Evolutionary conservation across 2,113 vertebrate genomes (phyloP).

Genomic region (Megaptera novaeangliae): DNA sequence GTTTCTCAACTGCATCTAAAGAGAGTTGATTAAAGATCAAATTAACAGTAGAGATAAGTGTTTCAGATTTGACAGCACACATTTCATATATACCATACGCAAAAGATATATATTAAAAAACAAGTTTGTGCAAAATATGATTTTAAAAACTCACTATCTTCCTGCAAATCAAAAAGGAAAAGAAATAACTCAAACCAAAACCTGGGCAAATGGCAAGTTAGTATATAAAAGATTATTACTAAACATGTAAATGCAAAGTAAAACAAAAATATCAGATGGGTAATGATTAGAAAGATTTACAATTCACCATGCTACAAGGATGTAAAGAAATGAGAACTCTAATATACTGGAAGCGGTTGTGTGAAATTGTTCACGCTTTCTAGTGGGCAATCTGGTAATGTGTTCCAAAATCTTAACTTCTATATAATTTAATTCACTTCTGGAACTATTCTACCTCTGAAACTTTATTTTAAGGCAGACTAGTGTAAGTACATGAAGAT

Average conservation of each 20-base stretch:
- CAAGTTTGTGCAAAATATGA: not conserved
- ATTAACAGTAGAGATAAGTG: not conserved
- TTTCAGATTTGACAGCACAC: not conserved
- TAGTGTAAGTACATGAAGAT: not conserved
- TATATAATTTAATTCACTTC: not conserved
- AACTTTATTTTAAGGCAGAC: conserved; percentile 17
- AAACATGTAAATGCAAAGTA: not conserved
- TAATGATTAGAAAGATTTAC: not conserved
- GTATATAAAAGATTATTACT: not conserved
- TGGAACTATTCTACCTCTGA: not conserved
- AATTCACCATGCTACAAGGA: not conserved
- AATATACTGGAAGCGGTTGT: not conserved
- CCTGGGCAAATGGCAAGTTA: not conserved
- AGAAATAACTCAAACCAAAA: not conserved
- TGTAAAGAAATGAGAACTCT: not conserved
- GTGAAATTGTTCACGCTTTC: conserved; percentile 14
- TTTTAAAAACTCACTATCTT: not conserved
- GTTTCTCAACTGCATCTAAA: not conserved
- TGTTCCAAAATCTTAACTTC: conserved; percentile 24
- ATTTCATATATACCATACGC: not conserved
- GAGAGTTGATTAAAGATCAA: not conserved
- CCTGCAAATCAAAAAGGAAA: not conserved
- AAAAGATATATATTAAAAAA: not conserved
- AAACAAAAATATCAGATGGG: conserved; percentile 11
- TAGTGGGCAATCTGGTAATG: not conserved